Percentiles rank a stretch among this genome's conserved stretches.
Conservation (phyloP, 2,113 vertebrate genomes). For the Eptesicus fuscus region DNA sequence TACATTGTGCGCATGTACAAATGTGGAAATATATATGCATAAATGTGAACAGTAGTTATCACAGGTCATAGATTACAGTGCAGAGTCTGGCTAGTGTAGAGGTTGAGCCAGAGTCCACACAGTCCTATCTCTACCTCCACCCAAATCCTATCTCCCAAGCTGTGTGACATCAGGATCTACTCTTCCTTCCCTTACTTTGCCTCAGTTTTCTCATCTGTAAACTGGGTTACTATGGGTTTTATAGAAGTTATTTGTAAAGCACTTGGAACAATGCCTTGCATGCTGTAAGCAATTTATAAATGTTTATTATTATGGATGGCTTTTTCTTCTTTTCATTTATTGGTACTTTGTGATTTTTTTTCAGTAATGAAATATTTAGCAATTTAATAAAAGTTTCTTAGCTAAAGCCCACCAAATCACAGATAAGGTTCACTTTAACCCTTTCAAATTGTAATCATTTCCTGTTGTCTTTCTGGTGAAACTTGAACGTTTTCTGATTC, state of each 20-base stretch:
- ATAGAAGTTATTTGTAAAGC: not conserved
- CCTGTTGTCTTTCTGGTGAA: conserved; percentile 22
- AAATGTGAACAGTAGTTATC: not conserved
- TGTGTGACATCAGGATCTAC: not conserved
- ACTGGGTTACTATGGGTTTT: not conserved
- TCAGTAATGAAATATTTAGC: conserved; percentile 3
- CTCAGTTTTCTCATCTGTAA: not conserved
- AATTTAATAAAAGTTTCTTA: not conserved
- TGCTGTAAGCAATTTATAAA: not conserved
- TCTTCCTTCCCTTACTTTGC: not conserved
- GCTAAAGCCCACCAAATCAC: not conserved
- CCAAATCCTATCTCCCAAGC: not conserved
- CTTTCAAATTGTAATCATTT: conserved; percentile 39
- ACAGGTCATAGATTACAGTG: not conserved
- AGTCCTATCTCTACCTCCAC: not conserved
- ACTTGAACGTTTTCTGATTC: conserved; percentile 33
- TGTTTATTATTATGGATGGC: not conserved
- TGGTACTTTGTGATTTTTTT: not conserved
- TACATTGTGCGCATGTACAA: not conserved
- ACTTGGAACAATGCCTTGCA: not conserved
- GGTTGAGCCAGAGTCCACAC: not conserved
- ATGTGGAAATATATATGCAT: not conserved
- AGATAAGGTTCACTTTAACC: conserved; percentile 29
- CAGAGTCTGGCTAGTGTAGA: not conserved
- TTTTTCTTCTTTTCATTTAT: not conserved